These are phyloP conservation scores for Amiota minor DNA, from an alignment of 2,888 invertebrate species.

Conservation along the genomic window DNA sequence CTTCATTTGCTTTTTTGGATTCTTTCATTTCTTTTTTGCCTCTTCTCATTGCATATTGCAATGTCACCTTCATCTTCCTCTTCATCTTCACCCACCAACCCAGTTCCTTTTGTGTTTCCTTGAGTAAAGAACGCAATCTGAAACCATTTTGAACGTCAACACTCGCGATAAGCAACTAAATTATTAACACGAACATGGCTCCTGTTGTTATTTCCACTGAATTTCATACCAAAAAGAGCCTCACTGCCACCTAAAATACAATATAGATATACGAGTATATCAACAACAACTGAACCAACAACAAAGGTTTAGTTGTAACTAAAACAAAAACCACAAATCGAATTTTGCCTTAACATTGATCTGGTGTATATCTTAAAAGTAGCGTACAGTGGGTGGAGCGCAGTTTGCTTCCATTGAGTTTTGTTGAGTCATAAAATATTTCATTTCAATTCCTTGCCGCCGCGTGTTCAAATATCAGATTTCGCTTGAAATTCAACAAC, in stretches of 20 bases:
- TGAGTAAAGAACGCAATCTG: constrained; percentile 38
- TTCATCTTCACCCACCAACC: no score
- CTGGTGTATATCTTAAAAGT: neutral
- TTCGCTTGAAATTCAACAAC: constrained; percentile 53
- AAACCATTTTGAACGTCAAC: constrained; percentile 67
- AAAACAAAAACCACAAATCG: no score
- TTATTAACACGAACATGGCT: constrained; percentile 65
- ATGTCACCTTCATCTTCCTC: no score
- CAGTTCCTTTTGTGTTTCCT: no score
- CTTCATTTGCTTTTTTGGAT: no score
- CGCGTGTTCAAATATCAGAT: constrained; percentile 36
- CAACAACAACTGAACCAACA: neutral
- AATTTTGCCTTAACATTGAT: neutral
- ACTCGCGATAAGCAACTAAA: constrained; percentile 68
- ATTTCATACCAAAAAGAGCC: constrained; percentile 16
- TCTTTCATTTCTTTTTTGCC: no score
- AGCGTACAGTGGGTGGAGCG: neutral
- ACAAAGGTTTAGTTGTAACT: neutral
- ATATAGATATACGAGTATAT: no score
- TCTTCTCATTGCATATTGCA: no score
- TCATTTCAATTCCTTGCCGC: constrained; percentile 53
- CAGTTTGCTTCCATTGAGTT: neutral
- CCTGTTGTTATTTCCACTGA: constrained; percentile 59
- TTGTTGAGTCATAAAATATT: constrained; percentile 59
- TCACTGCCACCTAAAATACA: constrained; percentile 1